Base-by-base conservation (phyloP, 2,797 vertebrate species). In the Buphagus erythrorhynchus region DNA sequence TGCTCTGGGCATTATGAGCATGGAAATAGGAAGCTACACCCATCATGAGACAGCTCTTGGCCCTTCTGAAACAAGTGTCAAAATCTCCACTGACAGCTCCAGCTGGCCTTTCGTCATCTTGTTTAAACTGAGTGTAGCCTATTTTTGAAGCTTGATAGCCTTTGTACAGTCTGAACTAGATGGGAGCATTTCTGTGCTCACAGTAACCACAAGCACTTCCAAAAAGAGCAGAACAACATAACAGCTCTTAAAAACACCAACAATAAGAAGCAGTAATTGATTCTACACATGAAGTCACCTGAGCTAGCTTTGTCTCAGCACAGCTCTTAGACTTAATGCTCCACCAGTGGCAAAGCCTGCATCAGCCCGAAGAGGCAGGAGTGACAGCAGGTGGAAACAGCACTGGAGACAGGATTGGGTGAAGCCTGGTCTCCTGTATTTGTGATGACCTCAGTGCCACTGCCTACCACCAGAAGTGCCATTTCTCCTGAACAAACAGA, bases 371-470 rank as follows among this genome's bases (percentile, higher is more conserved):
- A 54, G 55, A 1, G 2, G 26, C 22, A 33, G 38, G 35, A 31
- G 26, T 0, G 0, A 29, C 0, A 0, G 26, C 31, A 38, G 26
- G 25, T n/a, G n/a, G 46, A n/a, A 76, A 18, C n/a, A 49, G 74
- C 28, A 3, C 51, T 21, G 45, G 49, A 67, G 51, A 33, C 0
- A 7, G 62, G 66, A 55, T 11, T 0, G 9, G 46, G n/a, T 51
- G 26, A 69, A 74, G 36, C 49, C 25, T 33, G 28, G 16, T 43
- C 28, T 77, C 36, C 68, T n/a, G 14, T 1, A 0, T 20, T 24
- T 29, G 8, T 1, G 13, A 48, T 25, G 67, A 25, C 21, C 49
- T 68, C 4, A 0, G 71, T 38, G 57, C 17, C 42, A 38, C 42
- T 45, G 36, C 15, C 29, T 52, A 1, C 20, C 62, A 51, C 4